These are phyloP conservation scores for Sula dactylatra DNA, from an alignment of 2,113 vertebrate species.

Conservation along the genomic window DNA sequence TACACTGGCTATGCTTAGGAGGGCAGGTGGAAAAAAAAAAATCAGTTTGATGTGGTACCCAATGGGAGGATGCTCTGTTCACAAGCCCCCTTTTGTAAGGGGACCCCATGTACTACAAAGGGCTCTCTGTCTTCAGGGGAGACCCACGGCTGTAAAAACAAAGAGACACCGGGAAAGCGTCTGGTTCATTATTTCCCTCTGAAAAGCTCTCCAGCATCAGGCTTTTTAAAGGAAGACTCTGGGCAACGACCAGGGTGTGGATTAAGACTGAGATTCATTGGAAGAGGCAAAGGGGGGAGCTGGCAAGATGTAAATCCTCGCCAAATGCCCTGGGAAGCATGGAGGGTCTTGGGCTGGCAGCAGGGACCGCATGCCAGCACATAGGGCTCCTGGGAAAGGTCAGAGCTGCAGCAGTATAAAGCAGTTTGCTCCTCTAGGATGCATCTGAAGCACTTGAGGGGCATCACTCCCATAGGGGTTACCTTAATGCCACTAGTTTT, in stretches of 20 bases:
- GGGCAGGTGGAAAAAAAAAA: conserved; percentile 15
- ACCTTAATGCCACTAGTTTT: neutral
- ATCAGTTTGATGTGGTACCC: neutral
- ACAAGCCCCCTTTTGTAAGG: conserved; percentile 45
- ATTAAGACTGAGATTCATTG: conserved; percentile 25
- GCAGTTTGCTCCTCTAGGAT: neutral
- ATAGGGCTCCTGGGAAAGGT: neutral
- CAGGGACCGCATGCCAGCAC: neutral
- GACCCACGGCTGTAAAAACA: conserved; percentile 47
- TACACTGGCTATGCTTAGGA: neutral
- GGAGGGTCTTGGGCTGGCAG: neutral
- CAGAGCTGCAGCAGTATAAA: neutral
- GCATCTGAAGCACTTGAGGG: neutral
- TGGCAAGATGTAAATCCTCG: conserved; percentile 21
- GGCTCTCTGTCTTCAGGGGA: conserved; percentile 52
- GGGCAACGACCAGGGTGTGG: neutral
- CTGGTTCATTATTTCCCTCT: conserved; percentile 48
- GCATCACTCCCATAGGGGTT: neutral
- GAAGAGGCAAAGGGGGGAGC: conserved; percentile 17
- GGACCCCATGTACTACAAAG: conserved; percentile 32
- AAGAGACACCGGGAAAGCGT: conserved; percentile 62
- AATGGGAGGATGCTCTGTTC: conserved; percentile 53
- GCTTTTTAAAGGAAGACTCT: conserved; percentile 32
- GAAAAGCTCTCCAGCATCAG: conserved; percentile 45
- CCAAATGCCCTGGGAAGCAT: neutral